Evolutionary conservation across 2,888 invertebrate species (phyloP).

Genomic region (Dascillus cervinus): DNA sequence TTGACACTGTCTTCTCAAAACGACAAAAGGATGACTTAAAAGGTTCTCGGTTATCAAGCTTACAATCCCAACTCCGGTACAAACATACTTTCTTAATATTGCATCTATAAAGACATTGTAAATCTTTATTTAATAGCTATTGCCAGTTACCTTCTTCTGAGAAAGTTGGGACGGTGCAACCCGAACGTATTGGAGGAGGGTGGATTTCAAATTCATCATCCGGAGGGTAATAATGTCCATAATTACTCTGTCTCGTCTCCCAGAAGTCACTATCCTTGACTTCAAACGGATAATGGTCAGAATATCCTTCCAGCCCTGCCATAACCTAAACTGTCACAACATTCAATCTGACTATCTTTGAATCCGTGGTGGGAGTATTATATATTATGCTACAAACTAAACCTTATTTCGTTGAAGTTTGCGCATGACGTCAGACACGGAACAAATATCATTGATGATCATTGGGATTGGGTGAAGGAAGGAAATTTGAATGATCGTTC

Average conservation of each 20-base stretch:
- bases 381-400: no score
- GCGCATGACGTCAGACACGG: no score
- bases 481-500: no score
- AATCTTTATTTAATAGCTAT: background rate
- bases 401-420: no score
- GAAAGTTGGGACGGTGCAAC: background rate
- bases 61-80: conserved; percentile 70
- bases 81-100: conserved; percentile 60
- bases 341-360: no score
- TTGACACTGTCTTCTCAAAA: conserved; percentile 89
- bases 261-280: background rate
- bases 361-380: no score
- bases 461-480: no score
- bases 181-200: background rate
- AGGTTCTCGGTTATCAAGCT: conserved; percentile 86
- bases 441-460: no score
- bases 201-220: background rate
- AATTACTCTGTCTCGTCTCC: background rate
- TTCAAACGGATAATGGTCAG: background rate
- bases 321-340: no score
- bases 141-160: background rate
- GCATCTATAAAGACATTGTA: conserved; percentile 42
- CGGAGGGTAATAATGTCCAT: background rate
- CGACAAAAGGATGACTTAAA: conserved; percentile 89
- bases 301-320: background rate